Evolutionary conservation across 2,113 vertebrate species (phyloP).

Genomic region (Oostethus manadensis): DNA sequence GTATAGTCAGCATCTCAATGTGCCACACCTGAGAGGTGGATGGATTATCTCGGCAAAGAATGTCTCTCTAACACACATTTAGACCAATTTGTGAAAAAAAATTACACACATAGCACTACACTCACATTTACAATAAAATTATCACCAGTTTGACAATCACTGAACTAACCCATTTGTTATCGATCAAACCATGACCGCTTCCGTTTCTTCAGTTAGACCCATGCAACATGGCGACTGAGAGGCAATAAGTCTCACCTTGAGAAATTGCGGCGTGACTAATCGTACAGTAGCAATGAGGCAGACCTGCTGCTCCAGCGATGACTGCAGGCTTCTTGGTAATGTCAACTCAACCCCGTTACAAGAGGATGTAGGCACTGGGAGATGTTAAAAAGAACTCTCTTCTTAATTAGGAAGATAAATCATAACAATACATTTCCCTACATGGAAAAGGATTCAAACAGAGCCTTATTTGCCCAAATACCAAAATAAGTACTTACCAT

Average conservation of each 20-base stretch:
- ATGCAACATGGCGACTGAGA: neutral
- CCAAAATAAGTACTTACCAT: constrained; percentile 72
- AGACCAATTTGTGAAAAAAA: no score
- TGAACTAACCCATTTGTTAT: no score
- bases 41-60: no score
- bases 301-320: constrained; percentile 81
- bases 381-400: constrained; percentile 16
- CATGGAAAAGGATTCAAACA: neutral
- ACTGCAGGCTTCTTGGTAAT: constrained; percentile 74
- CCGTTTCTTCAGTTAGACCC: no score
- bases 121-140: no score
- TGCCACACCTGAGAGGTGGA: no score
- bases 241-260: constrained; percentile 74
- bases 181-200: neutral
- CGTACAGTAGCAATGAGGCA: constrained; percentile 87
- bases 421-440: neutral
- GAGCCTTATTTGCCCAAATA: no score
- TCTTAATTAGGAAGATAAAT: neutral
- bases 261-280: constrained; percentile 76
- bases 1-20: no score
- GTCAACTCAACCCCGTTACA: constrained; percentile 79
- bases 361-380: constrained; percentile 80
- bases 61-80: no score
- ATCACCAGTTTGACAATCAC: no score
- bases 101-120: no score